Percentiles rank a stretch among this genome's conserved stretches.
Evolutionary conservation across 1,140 invertebrate genomes (phyloP).

Genomic region (Platorchestia sp.): DNA sequence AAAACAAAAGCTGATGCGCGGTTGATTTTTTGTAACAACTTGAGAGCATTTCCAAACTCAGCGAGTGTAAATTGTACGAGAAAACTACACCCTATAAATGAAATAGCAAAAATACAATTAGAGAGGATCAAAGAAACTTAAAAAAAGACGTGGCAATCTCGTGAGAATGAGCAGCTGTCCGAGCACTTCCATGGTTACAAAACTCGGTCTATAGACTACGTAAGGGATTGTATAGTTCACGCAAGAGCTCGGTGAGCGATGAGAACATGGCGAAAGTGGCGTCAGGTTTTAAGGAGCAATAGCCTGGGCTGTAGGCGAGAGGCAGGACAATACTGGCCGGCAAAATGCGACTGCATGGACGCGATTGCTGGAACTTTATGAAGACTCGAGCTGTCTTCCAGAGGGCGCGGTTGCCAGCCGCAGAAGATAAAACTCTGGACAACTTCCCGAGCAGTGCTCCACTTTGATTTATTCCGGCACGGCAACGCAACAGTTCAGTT

Average conservation of each 20-base stretch:
- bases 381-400: slow-evolving; percentile 5
- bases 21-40: neutral
- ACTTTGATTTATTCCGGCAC: slow-evolving; percentile 6
- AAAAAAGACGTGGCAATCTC: neutral
- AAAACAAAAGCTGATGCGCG: neutral
- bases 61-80: neutral
- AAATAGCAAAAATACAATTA: neutral
- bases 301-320: neutral
- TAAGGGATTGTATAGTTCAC: neutral
- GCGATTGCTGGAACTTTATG: slow-evolving; percentile 19
- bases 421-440: neutral
- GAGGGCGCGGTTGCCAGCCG: neutral
- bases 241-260: neutral
- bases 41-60: neutral
- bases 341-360: neutral
- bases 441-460: neutral
- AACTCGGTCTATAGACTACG: neutral
- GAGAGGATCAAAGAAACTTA: too few species aligned
- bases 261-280: neutral
- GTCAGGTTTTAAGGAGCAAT: neutral
- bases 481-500: neutral
- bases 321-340: neutral
- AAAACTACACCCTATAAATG: neutral
- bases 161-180: neutral
- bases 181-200: neutral